Conservation (phyloP, 2,797 vertebrate genomes). For the Heliangelus exortis region DNA sequence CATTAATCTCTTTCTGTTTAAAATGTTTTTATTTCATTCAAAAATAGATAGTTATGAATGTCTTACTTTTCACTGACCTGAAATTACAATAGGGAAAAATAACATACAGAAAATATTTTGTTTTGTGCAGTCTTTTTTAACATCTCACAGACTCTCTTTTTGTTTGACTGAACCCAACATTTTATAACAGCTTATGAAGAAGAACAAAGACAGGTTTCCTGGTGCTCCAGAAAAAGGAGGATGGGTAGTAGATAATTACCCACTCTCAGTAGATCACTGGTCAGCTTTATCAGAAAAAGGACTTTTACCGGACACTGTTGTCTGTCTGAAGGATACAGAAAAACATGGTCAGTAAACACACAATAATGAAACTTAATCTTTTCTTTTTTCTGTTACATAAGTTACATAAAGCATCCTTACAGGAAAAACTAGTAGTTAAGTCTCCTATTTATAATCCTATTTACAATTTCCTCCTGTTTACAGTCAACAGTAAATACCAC, state of each 20-base stretch:
- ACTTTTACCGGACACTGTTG: constrained; percentile 84
- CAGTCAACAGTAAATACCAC: neutral
- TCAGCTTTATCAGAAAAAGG: constrained; percentile 74
- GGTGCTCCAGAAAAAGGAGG: constrained; percentile 79
- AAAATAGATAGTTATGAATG: neutral
- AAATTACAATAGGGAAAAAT: neutral
- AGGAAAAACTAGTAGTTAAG: neutral
- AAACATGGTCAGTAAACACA: constrained; percentile 80
- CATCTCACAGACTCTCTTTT: neutral
- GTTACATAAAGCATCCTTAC: neutral
- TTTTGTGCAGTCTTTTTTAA: neutral
- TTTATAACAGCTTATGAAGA: constrained; percentile 72
- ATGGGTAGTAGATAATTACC: constrained; percentile 94
- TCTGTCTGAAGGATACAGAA: constrained; percentile 83
- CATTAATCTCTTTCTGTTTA: neutral
- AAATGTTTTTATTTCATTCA: neutral
- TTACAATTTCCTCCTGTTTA: neutral
- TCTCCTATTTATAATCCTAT: neutral
- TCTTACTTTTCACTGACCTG: neutral
- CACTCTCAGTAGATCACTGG: constrained; percentile 80
- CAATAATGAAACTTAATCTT: neutral
- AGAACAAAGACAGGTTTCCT: constrained; percentile 73
- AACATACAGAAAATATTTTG: neutral
- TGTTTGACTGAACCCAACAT: constrained; percentile 11
- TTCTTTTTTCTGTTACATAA: neutral